A percentile compares a stretch with the other conserved stretches of the same genome.
Conservation (phyloP, 2,888 invertebrate species). For the Dasypolia templi region DNA sequence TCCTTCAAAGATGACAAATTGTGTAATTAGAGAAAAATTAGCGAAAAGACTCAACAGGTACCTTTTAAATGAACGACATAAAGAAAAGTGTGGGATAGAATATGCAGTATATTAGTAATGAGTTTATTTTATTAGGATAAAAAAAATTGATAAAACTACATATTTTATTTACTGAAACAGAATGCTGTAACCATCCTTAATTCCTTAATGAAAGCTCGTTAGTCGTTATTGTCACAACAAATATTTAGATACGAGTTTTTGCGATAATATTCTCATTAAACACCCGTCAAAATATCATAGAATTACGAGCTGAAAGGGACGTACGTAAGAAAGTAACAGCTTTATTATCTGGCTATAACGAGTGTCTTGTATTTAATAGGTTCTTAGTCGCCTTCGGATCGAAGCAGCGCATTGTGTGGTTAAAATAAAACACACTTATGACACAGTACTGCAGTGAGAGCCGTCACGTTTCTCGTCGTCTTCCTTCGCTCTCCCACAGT, state of each 20-base stretch:
- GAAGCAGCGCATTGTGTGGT: constrained; percentile 49
- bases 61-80: constrained; percentile 18
- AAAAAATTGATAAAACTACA: neutral
- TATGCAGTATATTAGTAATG: neutral
- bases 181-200: neutral
- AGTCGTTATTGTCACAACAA: constrained; percentile 28
- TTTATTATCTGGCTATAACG: constrained; percentile 61
- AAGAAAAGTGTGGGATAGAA: constrained; percentile 3
- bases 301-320: constrained; percentile 44
- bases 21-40: constrained; percentile 17
- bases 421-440: constrained; percentile 66
- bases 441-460: constrained; percentile 58
- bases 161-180: constrained; percentile 4
- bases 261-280: constrained; percentile 44
- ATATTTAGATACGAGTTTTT: constrained; percentile 28
- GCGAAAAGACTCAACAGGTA: constrained; percentile 10
- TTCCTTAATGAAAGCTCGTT: constrained; percentile 10
- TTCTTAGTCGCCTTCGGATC: constrained; percentile 46
- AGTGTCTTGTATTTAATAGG: constrained; percentile 57
- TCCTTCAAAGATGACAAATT: constrained; percentile 28
- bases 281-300: constrained; percentile 61
- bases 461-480: constrained; percentile 79
- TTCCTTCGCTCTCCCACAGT: constrained; percentile 80
- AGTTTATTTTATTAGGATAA: neutral
- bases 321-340: constrained; percentile 58